Percentiles rank a stretch among this genome's conserved stretches.
Evolutionary conservation across 2,113 vertebrate species (phyloP).

Genomic region (Sorex araneus): DNA sequence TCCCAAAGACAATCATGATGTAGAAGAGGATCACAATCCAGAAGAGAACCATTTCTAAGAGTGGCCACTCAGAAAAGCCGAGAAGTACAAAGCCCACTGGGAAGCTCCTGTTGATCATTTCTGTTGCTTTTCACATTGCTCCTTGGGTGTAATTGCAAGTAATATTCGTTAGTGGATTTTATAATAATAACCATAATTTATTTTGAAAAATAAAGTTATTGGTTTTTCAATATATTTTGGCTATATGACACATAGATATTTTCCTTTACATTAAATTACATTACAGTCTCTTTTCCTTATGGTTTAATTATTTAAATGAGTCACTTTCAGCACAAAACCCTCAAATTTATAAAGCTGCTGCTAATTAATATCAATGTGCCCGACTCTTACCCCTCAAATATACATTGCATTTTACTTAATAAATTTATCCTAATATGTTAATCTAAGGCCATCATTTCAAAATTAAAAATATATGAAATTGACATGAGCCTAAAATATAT

Average conservation of each 20-base stretch:
- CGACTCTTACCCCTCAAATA: not conserved
- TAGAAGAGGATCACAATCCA: slow-evolving; percentile 35
- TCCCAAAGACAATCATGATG: slow-evolving; percentile 22
- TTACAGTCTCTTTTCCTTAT: not conserved
- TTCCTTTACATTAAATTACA: not conserved
- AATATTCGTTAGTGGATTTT: not conserved
- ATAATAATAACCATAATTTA: not conserved
- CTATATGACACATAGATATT: not conserved
- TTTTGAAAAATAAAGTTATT: not conserved
- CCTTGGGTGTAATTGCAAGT: not conserved
- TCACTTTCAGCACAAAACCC: not conserved
- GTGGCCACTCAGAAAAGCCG: not conserved
- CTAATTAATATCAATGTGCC: not conserved
- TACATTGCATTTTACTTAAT: not conserved
- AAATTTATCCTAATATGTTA: not conserved
- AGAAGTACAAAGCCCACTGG: slow-evolving; percentile 29
- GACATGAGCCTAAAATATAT: no score
- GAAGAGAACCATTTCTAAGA: slow-evolving; percentile 16
- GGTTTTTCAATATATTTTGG: not conserved
- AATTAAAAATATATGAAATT: not conserved
- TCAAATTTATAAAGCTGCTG: not conserved
- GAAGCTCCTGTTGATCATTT: not conserved
- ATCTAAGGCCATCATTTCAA: no score
- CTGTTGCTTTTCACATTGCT: not conserved
- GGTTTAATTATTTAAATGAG: not conserved